A percentile compares a stretch with the other conserved stretches of the same genome.
Evolutionary conservation across 2,797 vertebrate species (phyloP).

Genomic region (Phataginus tricuspis): DNA sequence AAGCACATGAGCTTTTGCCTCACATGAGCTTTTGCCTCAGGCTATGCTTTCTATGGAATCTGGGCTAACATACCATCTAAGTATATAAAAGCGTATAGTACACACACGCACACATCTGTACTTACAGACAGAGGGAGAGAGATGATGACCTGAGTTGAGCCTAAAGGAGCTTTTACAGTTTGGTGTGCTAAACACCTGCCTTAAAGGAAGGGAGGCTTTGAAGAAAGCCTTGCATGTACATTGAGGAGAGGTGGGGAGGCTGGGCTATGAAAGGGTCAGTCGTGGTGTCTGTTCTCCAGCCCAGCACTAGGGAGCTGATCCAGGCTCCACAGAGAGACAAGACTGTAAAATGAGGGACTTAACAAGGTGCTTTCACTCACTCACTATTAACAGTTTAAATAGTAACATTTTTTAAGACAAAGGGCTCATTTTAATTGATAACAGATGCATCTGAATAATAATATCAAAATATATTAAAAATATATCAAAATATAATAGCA

Average conservation of each 20-base stretch:
- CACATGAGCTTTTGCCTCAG: background rate
- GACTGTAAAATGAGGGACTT: background rate
- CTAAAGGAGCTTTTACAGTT: background rate
- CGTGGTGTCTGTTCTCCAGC: background rate
- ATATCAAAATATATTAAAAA: slow-evolving; percentile 6
- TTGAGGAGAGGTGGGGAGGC: background rate
- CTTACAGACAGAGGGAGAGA: background rate
- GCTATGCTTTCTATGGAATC: slow-evolving; percentile 4
- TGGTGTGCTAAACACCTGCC: slow-evolving; percentile 3
- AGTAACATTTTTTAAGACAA: background rate
- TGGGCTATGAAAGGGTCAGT: background rate
- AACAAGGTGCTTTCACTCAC: background rate
- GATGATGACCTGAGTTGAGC: background rate
- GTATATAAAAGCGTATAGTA: background rate
- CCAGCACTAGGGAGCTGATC: background rate
- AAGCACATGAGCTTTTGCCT: background rate
- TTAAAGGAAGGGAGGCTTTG: background rate
- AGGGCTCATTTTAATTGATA: background rate
- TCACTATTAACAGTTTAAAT: background rate
- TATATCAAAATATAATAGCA: background rate
- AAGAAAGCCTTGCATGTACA: background rate
- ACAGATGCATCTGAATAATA: background rate
- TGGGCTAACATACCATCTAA: background rate
- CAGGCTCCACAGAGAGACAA: background rate
- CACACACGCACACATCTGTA: background rate